A percentile compares a stretch with the other conserved stretches of the same genome.
Conservation (phyloP, 1,140 invertebrate species). For the Eumeta japonica region DNA sequence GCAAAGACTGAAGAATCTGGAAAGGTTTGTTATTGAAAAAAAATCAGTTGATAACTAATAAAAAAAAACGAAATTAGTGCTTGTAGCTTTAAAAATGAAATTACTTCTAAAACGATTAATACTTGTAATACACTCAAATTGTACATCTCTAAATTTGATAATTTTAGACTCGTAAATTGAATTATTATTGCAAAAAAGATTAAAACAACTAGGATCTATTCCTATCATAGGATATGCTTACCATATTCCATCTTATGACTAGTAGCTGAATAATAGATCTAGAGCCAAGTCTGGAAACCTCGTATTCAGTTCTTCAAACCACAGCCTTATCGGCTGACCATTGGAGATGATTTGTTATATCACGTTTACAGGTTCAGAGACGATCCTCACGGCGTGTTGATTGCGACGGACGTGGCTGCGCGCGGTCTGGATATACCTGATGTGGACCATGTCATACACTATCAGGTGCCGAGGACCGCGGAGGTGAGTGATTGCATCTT, state of each 20-base stretch:
- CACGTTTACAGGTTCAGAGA: constrained; percentile 70
- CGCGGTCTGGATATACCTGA: constrained; percentile 93
- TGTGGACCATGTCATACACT: constrained; percentile 95
- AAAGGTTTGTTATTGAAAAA: constrained; percentile 59
- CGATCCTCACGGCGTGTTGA: constrained; percentile 72
- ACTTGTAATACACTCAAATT: not conserved
- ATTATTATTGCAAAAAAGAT: too few relatives aligned
- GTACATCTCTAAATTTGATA: too few relatives aligned
- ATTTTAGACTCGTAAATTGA: too few relatives aligned
- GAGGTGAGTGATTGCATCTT: constrained; percentile 78
- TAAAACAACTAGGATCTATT: too few relatives aligned
- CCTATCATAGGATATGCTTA: too few relatives aligned
- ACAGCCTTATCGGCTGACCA: too few relatives aligned
- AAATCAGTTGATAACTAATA: not conserved
- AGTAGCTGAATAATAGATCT: too few relatives aligned
- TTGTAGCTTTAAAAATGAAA: not conserved
- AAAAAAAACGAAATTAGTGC: not conserved
- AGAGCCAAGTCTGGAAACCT: too few relatives aligned
- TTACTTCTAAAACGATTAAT: not conserved
- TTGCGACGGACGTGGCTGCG: constrained; percentile 97
- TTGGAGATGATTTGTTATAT: too few relatives aligned
- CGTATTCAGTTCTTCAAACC: too few relatives aligned
- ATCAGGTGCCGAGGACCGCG: constrained; percentile 92
- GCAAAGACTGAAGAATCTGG: constrained; percentile 91
- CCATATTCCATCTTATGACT: too few relatives aligned